Base-by-base conservation (phyloP, 2,797 vertebrate species). In the Microctenopoma lineatum region DNA sequence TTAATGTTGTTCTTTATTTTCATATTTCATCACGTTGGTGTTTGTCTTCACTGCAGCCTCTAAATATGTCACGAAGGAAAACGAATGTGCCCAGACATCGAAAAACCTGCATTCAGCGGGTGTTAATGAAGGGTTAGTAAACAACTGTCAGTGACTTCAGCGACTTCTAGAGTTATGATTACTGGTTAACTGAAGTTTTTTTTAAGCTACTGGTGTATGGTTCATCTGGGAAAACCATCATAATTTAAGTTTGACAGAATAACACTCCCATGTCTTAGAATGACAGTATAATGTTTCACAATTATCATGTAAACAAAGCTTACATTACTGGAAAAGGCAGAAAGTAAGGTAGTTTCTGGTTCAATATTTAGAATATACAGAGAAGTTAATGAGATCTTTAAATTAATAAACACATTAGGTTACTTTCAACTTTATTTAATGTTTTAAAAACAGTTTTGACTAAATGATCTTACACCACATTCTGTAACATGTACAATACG, bases 111-210 rank as follows among this genome's bases (percentile, higher is more conserved):
- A 95, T 87, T 95, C 96, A 88, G 94, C 93, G 92, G 94, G 93
- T 90, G 94, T 95, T 91, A 94, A 96, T 92, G 95, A 96, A 91
- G 94, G 96, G 97, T 97, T 94, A 95, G 96, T 95, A 93, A 79
- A 81, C 44, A 72, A 58, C 54, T 68, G 66, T 65, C 42, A 29
- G 59, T 65, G 73, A 54, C 56, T 75, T 67, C 41, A 48, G 53
- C 38, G 48, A 55, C 41, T 55, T 70, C 68, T 26, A 75, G 38
- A 59, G 50, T 74, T 59, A 64, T 75, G 75, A 78, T 76, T 81
- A 72, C 46, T 54, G 57, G 66, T 66, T 14, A 62, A 75, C 54
- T 68, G 66, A 59, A 59, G 65, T 53, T 69, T 79, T 21, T 13
- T 64, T 55, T 47, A 61, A 67, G 59, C 38, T 55, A n/a, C 60